Evolutionary conservation across 2,113 vertebrate species (phyloP).

Genomic region (cattle (Bos taurus)): ARS-UCD2.0 NC_037331.1:65070501-65071000

Average conservation of each 20-base stretch:
- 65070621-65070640: neutral
- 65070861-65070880: neutral
- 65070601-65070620: neutral
- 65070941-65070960: neutral
- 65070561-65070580: neutral
- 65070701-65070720: neutral
- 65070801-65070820: neutral
- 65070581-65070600: neutral
- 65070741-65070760: no score
- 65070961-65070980: neutral
- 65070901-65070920: neutral
- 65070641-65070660: neutral
- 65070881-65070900: neutral
- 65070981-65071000: neutral
- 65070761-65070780: neutral
- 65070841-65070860: neutral
- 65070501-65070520: neutral
- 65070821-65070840: no score
- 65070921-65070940: neutral
- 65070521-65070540: neutral
- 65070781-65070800: neutral
- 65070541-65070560: fast-evolving
- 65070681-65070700: neutral
- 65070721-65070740: neutral
- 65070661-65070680: neutral